Base-by-base conservation (phyloP, 2,797 vertebrate genomes). In the Okamejei kenojei region DNA sequence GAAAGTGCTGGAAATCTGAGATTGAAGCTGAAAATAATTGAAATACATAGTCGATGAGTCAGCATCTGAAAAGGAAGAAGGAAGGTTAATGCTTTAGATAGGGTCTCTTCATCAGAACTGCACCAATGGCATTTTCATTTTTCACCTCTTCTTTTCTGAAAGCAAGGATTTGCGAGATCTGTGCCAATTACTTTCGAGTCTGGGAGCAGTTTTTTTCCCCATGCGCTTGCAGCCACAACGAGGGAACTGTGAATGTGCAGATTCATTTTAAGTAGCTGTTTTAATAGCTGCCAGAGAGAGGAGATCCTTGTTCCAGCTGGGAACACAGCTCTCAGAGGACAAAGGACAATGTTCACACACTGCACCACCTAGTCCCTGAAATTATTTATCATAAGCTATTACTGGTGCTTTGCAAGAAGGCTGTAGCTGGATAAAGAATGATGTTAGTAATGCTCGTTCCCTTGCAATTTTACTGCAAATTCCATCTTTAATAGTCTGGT, bases 301-400 rank as follows among this genome's bases (percentile, higher is more conserved):
- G 68, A 76, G 71, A 74, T 26, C 71, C 71, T 76, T 0, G 26
- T 11, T 76, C 71, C 45, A 74, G 90, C 90, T 92, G 35, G 32
- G 68, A 92, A 54, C 68, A 29, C 23, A 45, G 71, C 6, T 76
- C 90, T 26, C 71, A 5, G 23, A 92, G 38, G 90, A 74, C 35
- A 92, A 92, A 92, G 90, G 90, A 92, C 38, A 73, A 92, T 45
- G 71, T 92, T 92, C 90, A 76, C 71, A 74, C 29, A 92, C 71
- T 92, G 71, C 68, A 54, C 71, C 68, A 92, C 38, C 90, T 92
- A 74, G 71, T 92, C 38, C 90, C 90, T 92, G 71, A 92, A 92
- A 92, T 92, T 54, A 92, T 92, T 92, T 92, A 92, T 74, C 71
- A 92, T 92, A 74, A 26, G 71, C 45, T 71, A 29, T 92, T 26